Evolutionary conservation across 2,888 invertebrate species (phyloP).

Genomic region (Ormyrus nitidulus): DNA sequence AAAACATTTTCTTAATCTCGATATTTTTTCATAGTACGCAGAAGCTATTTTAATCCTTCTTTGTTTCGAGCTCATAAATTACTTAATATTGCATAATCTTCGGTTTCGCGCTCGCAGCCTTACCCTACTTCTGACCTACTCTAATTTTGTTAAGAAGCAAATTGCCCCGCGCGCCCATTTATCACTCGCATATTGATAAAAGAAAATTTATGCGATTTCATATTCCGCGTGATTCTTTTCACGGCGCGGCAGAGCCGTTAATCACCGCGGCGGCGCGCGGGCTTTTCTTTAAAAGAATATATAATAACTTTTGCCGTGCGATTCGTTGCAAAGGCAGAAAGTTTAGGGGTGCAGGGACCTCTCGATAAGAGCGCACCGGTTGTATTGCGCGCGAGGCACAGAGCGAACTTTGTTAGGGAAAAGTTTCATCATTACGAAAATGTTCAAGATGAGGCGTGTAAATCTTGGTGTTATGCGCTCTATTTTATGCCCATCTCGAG

Average conservation of each 20-base stretch:
- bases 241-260: constrained; percentile 11
- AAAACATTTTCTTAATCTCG: too few relatives aligned
- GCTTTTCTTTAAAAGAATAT: constrained; percentile 3
- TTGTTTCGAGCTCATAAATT: too few relatives aligned
- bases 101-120: too few relatives aligned
- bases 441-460: constrained; percentile 26
- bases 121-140: background rate
- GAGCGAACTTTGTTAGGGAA: constrained; percentile 20
- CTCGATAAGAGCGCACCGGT: constrained; percentile 29
- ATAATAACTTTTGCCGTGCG: constrained; percentile 27
- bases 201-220: constrained; percentile 30
- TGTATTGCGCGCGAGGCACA: constrained; percentile 10
- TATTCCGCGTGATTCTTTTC: background rate
- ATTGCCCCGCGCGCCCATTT: background rate
- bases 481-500: constrained; percentile 9
- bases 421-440: constrained; percentile 48
- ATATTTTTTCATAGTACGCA: too few relatives aligned
- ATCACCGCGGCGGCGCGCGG: constrained; percentile 8
- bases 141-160: constrained; percentile 8
- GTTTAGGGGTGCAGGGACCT: constrained; percentile 1
- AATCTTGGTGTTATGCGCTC: constrained; percentile 19
- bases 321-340: constrained; percentile 1
- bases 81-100: too few relatives aligned
- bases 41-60: too few relatives aligned
- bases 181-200: constrained; percentile 32